Evolutionary conservation across 2,797 vertebrate genomes (phyloP), one percentile per base, ranked within the genome.

Genomic region (Macropodus opercularis): DNA sequence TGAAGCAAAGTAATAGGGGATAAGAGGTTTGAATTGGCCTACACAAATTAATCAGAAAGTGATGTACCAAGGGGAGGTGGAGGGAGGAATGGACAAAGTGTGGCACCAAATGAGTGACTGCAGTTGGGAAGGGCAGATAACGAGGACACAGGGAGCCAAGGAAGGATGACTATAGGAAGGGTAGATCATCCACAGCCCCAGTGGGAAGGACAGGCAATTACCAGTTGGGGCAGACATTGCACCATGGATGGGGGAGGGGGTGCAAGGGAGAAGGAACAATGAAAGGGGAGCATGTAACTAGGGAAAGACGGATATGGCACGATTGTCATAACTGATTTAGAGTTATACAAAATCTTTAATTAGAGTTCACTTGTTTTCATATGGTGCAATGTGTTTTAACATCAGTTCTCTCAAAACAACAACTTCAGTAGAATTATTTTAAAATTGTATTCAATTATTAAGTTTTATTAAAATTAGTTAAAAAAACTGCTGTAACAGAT

Each of bases 181-280:
- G 79, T 74, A 84, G 81, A 81, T 86, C 79, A 84, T 85, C 85
- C 73, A 70, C 53, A 27, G 84, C 80, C 75, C 86, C 78, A 38
- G 80, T 88, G 88, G 81, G 83, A 87, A 83, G 77, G 80, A 87
- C 81, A 89, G 85, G 86, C 90, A 90, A 91, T 92, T 92, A 92
- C 90, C 82, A 88, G 84, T 74, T 75, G 77, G 88, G 86, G 79
- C 81, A 79, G 84, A 69, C 73, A 74, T 65, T 80, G 79, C 79
- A 72, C 77, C 75, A 85, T 72, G 81, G 64, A 26, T 32, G 55
- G 62, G 23, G 27, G 63, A 60, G 62, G 39, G 54, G 23, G 48
- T 31, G 36, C 29, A 19, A 65, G 36, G 62, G 58, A 54, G 63
- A 34, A 63, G 35, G 54, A 40, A 39, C 51, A 49, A 59, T 59